phyloP scores from a whole-genome alignment of 2,888 invertebrate genomes.

The Teleogryllus oceanicus region DNA sequence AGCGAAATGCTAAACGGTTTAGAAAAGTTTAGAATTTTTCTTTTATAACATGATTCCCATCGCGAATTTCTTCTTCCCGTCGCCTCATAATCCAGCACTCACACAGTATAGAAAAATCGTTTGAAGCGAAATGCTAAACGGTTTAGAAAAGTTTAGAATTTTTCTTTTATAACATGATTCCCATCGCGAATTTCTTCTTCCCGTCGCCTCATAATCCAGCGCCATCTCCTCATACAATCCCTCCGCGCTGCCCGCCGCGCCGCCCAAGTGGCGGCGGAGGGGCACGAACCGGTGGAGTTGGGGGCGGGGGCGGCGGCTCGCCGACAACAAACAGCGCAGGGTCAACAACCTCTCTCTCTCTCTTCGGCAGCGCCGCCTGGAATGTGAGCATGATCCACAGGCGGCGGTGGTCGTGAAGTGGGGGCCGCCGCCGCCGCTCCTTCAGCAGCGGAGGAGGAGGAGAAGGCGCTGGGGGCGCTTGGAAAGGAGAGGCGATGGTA shows the following conservation, averaged over 20 bases:
- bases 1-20: too few relatives aligned
- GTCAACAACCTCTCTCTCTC: background rate
- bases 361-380: background rate
- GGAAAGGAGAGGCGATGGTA: background rate
- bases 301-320: background rate
- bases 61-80: too few relatives aligned
- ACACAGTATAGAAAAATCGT: too few relatives aligned
- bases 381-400: constrained; percentile 18
- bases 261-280: background rate
- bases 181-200: too few relatives aligned
- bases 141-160: too few relatives aligned
- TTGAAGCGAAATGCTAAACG: too few relatives aligned
- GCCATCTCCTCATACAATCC: too few relatives aligned
- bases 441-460: background rate
- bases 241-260: background rate
- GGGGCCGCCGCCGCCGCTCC: background rate
- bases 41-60: too few relatives aligned
- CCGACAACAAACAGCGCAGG: constrained; percentile 18
- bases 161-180: too few relatives aligned
- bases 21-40: too few relatives aligned
- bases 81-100: too few relatives aligned
- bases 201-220: too few relatives aligned
- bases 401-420: background rate
- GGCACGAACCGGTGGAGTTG: background rate
- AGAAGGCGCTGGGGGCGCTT: background rate